Base-by-base conservation (phyloP, 2,888 invertebrate species). In the Bibio marci region DNA sequence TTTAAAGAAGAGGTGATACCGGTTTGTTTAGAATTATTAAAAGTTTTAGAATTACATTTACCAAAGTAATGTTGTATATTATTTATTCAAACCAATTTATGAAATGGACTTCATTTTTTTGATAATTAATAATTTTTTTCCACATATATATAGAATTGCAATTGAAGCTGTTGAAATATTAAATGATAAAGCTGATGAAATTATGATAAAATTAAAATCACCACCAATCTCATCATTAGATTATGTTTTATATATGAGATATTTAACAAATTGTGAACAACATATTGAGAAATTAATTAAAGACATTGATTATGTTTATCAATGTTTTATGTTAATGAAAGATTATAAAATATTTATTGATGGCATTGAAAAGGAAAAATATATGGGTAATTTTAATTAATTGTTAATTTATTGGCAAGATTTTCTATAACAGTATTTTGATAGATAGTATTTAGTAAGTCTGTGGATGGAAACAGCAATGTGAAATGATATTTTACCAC, bases 311-410 rank as follows among this genome's bases (percentile, higher is more conserved):
- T 81, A 87, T 53, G 72, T 82, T 6, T 78, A 83, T 47, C 85
- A 90, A 51, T 60, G 87, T 41, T 82, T 87, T 53, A 80, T 87
- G 46, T 68, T 88, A 4, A 81, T 86, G 63, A 82, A 85, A 41
- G 78, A 83, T 52, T 88, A 76, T 55, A 62, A 68, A 19, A 80
- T 90, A 41, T 66, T 71, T 0, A 71, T 81, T 37, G 71, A 79
- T 2, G 70, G 74, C 0, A 81, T 85, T 38, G 83, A 85, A 46
- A 67, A 57, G 39, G 62, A 62, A 41, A 56, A 56, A 33, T 62
- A 59, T 43, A 58, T 62, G 57, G 61, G 48, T 50, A 30, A 43
- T 14, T 32, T 32, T n/a, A n/a, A n/a, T n/a, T n/a, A n/a, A n/a
- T n/a, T n/a, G n/a, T n/a, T n/a, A n/a, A n/a, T n/a, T n/a, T n/a